phyloP scores from a whole-genome alignment of 1,140 invertebrate genomes.

The Ooceraea biroi region DNA sequence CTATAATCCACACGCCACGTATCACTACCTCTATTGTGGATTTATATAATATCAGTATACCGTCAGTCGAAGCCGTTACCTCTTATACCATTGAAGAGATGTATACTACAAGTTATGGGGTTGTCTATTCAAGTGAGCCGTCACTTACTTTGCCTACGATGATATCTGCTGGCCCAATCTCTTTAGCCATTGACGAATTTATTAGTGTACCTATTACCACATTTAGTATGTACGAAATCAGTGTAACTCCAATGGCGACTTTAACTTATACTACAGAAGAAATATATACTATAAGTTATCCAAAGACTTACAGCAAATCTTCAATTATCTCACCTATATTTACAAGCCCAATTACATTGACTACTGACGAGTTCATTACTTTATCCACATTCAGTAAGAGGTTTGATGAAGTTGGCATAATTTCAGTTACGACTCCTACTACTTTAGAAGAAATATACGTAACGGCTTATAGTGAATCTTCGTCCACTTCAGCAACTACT shows the following conservation, averaged over 20 bases:
- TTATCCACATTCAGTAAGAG: conserved; percentile 1
- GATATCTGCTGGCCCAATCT: no score
- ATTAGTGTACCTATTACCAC: no score
- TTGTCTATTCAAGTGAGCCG: conserved; percentile 17
- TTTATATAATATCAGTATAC: not conserved
- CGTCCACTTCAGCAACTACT: not conserved
- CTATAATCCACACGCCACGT: not conserved
- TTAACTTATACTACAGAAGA: no score
- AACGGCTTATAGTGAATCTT: not conserved
- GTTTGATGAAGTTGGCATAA: not conserved
- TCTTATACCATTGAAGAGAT: conserved; percentile 24
- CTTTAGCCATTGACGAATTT: not conserved
- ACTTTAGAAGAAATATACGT: conserved; percentile 14
- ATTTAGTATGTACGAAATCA: no score
- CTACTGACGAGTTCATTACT: not conserved
- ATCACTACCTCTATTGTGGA: not conserved
- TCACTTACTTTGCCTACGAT: no score
- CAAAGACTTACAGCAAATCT: no score
- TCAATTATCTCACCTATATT: not conserved
- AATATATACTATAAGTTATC: no score
- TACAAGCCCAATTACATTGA: conserved; percentile 11
- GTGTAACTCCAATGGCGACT: no score
- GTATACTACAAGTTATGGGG: conserved; percentile 6
- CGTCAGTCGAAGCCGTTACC: conserved; percentile 11
- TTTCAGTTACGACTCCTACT: not conserved